Base-by-base conservation (phyloP, 2,888 invertebrate species). In the Portevinia maculata region DNA sequence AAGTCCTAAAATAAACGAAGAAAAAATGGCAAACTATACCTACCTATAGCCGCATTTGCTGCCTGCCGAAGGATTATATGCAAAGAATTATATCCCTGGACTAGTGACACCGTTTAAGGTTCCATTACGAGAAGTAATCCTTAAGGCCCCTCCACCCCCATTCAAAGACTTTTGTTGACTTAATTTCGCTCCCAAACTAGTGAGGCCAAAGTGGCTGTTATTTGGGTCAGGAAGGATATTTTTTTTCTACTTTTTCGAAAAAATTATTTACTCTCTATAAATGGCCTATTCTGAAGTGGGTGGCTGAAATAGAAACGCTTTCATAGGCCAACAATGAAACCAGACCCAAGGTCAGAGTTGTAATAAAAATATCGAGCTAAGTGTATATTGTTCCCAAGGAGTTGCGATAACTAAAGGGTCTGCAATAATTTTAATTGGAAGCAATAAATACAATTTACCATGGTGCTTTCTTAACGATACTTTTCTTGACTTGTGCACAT, bases 41-140 rank as follows among this genome's bases (percentile, higher is more conserved):
- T 2, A n/a, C 37, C 4, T 53, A n/a, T n/a, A n/a, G 17, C 15
- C 7, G n/a, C 15, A 32, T 30, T 17, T 13, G 37, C 8, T 19
- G 19, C 8, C 11, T 19, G n/a, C 41, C 39, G 52, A 37, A 46
- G 78, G 78, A 78, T 64, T 78, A 78, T 53, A 34, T 59, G 59
- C 55, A 71, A 57, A 59, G 71, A 71, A 65, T 71, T 78, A 57
- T 69, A 32, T 60, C 74, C 41, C 62, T 59, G 79, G 64, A 59
- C 69, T 64, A 81, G 75, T 81, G 75, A 81, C 81, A 81, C 81
- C 75, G 57, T 75, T 81, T 75, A 81, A 48, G 74, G 70, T 65
- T 55, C 69, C 57, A 57, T 79, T 75, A 81, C 81, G 48, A 71
- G 53, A 41, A 21, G 8, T 65, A 81, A 65, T 75, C 70, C 69